phyloP scores from a whole-genome alignment of 2,888 invertebrate species.

The Amphipoea oculea region DNA sequence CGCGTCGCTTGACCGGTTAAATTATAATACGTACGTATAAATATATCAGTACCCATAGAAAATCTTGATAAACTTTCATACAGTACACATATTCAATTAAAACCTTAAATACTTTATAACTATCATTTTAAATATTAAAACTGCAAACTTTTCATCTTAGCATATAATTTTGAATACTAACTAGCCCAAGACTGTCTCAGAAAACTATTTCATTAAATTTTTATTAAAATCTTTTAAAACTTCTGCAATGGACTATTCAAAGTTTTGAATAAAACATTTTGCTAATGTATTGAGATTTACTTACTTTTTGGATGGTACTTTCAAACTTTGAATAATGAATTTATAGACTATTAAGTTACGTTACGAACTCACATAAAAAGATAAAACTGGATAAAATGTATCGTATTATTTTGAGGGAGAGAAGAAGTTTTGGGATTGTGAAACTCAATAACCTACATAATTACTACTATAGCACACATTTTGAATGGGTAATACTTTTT shows the following conservation, averaged over 20 bases:
- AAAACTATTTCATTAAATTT: conserved; percentile 55
- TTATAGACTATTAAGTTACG: conserved; percentile 42
- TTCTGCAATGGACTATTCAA: conserved; percentile 42
- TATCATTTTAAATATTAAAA: conserved; percentile 23
- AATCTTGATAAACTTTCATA: neutral
- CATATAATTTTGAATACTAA: conserved; percentile 46
- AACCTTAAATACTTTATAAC: conserved; percentile 16
- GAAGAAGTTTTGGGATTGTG: neutral
- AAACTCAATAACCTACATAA: neutral
- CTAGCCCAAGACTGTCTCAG: conserved; percentile 30
- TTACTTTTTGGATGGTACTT: conserved; percentile 25
- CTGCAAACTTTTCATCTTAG: conserved; percentile 12
- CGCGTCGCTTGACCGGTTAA: neutral
- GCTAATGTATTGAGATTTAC: conserved; percentile 54
- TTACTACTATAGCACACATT: too few relatives aligned
- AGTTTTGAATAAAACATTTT: conserved; percentile 62
- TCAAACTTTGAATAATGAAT: conserved; percentile 38
- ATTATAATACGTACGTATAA: too few relatives aligned
- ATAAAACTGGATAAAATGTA: conserved; percentile 9
- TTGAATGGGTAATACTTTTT: neutral
- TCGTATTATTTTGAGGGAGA: neutral
- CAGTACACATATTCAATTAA: neutral
- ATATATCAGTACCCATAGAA: neutral
- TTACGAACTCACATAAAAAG: conserved; percentile 14
- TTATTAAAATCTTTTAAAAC: conserved; percentile 48